These are phyloP conservation scores for Rhinopithecus roxellana DNA, from an alignment of 2,113 vertebrate species.

Conservation along the genomic window DNA sequence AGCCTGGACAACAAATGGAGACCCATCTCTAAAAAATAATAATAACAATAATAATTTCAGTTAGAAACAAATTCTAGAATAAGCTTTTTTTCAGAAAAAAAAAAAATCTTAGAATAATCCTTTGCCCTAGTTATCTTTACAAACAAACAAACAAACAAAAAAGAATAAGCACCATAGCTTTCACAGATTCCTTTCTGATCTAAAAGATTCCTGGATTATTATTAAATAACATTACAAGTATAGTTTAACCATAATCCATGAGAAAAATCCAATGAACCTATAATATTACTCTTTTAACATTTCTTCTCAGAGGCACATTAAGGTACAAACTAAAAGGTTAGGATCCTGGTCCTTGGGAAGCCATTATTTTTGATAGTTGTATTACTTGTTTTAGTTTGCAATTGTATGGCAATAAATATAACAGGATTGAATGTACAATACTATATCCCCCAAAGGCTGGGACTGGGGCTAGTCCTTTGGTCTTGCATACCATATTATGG, in stretches of 20 bases:
- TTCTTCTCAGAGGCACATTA: conserved; percentile 41
- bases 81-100: not conserved
- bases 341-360: not conserved
- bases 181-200: not conserved
- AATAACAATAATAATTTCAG: not conserved
- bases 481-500: not conserved
- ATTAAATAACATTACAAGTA: not conserved
- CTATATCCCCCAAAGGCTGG: not conserved
- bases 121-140: not conserved
- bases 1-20: no score
- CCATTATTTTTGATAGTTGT: not conserved
- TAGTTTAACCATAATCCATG: not conserved
- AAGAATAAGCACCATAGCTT: not conserved
- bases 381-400: not conserved
- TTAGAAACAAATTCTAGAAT: conserved; percentile 29
- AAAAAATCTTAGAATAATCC: not conserved
- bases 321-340: not conserved
- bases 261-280: conserved; percentile 18
- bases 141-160: not conserved
- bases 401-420: conserved; percentile 18
- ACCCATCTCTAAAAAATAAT: no score
- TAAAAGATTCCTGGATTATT: not conserved
- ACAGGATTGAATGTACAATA: not conserved
- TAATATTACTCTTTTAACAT: not conserved
- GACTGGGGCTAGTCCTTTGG: not conserved